Conservation (phyloP, 2,113 vertebrate species). For the Chaenocephalus aceratus region DNA sequence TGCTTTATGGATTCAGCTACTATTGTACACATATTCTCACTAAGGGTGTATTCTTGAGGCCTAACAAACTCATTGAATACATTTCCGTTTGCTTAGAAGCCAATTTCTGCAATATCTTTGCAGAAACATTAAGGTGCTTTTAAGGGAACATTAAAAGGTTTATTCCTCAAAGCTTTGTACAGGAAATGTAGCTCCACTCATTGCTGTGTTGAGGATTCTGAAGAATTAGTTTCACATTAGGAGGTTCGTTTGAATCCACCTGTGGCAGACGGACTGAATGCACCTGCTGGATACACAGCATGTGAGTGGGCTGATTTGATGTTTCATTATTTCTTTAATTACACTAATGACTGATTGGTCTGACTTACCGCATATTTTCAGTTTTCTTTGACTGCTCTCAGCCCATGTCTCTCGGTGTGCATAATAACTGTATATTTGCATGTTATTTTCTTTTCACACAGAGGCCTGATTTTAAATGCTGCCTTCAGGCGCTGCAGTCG, state of each 20-base stretch:
- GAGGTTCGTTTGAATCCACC: background rate
- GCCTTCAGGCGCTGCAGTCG: constrained; percentile 20
- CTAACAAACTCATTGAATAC: no score
- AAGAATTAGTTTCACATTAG: no score
- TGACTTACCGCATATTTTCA: background rate
- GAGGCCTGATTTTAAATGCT: constrained; percentile 22
- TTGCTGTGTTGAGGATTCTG: no score
- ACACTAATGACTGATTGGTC: background rate
- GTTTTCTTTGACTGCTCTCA: background rate
- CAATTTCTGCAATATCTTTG: no score
- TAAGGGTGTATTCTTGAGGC: no score
- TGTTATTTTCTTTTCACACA: background rate
- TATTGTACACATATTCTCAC: no score
- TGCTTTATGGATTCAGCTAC: no score
- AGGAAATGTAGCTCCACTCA: background rate
- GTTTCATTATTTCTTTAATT: background rate
- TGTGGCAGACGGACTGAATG: background rate
- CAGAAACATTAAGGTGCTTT: background rate
- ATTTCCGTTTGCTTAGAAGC: no score
- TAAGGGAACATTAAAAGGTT: background rate
- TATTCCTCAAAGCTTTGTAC: background rate
- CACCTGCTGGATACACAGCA: background rate
- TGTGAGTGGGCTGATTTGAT: background rate
- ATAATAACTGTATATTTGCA: background rate
- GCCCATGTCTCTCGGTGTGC: background rate